Base-by-base conservation (phyloP, 2,888 invertebrate species). In the Chirona hameri region DNA sequence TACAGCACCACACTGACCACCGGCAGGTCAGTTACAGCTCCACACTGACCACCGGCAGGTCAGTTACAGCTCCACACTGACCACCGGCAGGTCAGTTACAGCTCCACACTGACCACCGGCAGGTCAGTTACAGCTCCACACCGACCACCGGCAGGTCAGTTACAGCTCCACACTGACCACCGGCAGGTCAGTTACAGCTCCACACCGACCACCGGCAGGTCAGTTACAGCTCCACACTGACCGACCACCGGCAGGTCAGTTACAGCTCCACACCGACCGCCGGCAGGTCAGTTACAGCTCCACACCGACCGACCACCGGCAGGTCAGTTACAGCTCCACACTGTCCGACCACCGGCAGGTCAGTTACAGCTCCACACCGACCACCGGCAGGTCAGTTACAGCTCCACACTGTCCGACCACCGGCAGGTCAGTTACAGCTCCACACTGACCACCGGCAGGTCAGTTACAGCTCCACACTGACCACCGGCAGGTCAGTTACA, bases 71-170 rank as follows among this genome's bases (percentile, higher is more conserved):
- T 39, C 39, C 39, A 39, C 39, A 39, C 39, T 39, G 39, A 82
- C 60, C 81, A 55, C 79, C 48, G 83, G 82, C 27, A 83, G 81
- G 46, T 81, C 57, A 21, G 84, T 82, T 57, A 52, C 57, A 81
- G 29, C 27, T 57, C 81, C 39, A 55, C 55, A 21, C 60, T 65
- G 65, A 81, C 46, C 60, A 60, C 82, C 31, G 83, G 81, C 82
- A 65, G 60, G 55, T 69, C 60, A 57, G 60, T 81, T 52, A 39
- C 39, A 39, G 39, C 39, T 57, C 52, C 84, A 60, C 83, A 84
- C 80, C 39, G 83, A 83, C 79, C 86, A 87, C 85, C 87, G 96
- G 87, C 89, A 96, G 76, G n/a, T n/a, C n/a, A n/a, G n/a, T n/a
- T n/a, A n/a, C n/a, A 46, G 60, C 72, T 82, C 83, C n/a, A 79